phyloP scores from a whole-genome alignment of 2,113 vertebrate species.

The Hassar affinis region DNA sequence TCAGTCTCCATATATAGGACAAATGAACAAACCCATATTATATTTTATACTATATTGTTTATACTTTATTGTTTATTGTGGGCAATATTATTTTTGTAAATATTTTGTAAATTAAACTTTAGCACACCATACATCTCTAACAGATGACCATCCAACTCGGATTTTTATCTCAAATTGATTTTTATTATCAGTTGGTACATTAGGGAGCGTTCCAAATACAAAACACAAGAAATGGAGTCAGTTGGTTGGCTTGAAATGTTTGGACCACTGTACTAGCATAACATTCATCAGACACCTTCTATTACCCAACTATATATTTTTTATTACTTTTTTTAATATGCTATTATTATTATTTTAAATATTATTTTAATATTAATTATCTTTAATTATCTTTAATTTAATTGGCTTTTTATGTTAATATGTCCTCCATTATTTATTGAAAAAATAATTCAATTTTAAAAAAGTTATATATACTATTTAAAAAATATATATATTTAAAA shows the following conservation, averaged over 20 bases:
- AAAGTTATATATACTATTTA: too few species aligned
- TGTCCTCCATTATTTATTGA: too few species aligned
- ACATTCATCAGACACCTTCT: neutral
- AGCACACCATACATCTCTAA: constrained; percentile 3
- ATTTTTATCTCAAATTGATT: too few species aligned
- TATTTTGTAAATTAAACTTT: neutral
- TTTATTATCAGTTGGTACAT: neutral
- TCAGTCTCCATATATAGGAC: too few species aligned
- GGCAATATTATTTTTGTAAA: neutral
- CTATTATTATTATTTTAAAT: neutral
- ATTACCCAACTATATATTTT: neutral
- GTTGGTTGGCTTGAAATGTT: neutral
- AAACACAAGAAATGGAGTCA: neutral
- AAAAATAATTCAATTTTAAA: too few species aligned
- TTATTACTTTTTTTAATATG: neutral
- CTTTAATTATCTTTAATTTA: too few species aligned
- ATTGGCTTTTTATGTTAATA: too few species aligned
- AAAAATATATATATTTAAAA: too few species aligned
- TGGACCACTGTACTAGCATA: neutral
- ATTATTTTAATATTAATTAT: neutral
- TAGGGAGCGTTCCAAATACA: neutral
- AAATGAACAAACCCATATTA: too few species aligned
- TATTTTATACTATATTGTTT: neutral
- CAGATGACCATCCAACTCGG: neutral
- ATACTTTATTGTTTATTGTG: neutral